A percentile compares a stretch with the other conserved stretches of the same genome.
These are phyloP conservation scores for Bombycilla garrulus DNA, from an alignment of 2,113 vertebrate species.

Conservation along the genomic window DNA sequence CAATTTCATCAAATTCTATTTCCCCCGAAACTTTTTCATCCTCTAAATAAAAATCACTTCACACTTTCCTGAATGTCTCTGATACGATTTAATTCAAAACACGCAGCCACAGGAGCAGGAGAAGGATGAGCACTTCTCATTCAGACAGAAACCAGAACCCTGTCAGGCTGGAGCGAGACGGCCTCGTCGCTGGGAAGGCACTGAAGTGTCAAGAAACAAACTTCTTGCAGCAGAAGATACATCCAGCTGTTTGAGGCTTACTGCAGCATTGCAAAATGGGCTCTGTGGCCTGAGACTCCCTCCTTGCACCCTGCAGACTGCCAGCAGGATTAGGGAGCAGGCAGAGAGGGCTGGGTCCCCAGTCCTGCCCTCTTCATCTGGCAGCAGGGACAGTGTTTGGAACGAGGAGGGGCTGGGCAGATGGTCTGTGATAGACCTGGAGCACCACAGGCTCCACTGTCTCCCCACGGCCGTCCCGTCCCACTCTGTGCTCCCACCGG, in stretches of 20 bases:
- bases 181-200: neutral
- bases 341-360: neutral
- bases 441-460: fast-evolving
- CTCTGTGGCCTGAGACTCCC: neutral
- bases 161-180: fast-evolving
- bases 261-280: neutral
- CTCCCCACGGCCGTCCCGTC: fast-evolving
- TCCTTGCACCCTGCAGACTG: fast-evolving
- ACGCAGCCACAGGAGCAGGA: neutral
- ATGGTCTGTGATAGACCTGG: fast-evolving
- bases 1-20: neutral
- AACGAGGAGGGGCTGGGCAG: fast-evolving
- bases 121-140: neutral
- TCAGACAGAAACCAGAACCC: neutral
- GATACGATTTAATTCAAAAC: neutral
- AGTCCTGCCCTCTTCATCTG: fast-evolving
- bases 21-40: neutral
- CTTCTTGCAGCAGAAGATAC: neutral
- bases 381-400: fast-evolving
- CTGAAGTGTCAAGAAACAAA: neutral
- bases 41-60: conserved; percentile 21
- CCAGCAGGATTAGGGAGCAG: fast-evolving
- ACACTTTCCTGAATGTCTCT: neutral
- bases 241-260: neutral
- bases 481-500: neutral